These are phyloP conservation scores for Cygnus buccinator DNA, from an alignment of 2,113 vertebrate genomes.

Conservation along the genomic window DNA sequence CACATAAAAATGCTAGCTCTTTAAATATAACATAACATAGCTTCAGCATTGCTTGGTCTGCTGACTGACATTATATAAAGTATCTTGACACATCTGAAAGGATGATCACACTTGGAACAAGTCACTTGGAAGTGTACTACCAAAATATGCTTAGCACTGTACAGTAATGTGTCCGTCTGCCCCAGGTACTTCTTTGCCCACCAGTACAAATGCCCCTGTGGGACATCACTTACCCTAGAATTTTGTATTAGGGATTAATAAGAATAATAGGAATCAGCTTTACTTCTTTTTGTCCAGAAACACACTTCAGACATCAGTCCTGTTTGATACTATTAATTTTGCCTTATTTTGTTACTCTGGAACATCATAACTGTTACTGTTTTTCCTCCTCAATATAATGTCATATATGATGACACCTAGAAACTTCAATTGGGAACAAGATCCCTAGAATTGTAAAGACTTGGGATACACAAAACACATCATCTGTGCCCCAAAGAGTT, in stretches of 20 bases:
- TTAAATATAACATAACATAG: neutral
- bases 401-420: neutral
- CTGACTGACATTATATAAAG: neutral
- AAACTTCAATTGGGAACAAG: neutral
- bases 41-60: neutral
- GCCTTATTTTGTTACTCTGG: neutral
- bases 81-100: neutral
- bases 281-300: neutral
- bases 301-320: neutral
- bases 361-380: neutral
- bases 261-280: neutral
- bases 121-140: neutral
- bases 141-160: neutral
- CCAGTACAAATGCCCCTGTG: neutral
- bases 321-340: neutral
- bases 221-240: neutral
- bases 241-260: neutral
- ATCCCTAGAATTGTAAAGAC: neutral
- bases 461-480: neutral
- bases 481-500: neutral
- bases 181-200: neutral
- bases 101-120: neutral
- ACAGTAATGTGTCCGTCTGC: neutral
- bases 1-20: neutral
- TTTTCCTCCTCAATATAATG: neutral